Conservation (phyloP, 2,113 vertebrate species). For the Cervus canadensis region DNA sequence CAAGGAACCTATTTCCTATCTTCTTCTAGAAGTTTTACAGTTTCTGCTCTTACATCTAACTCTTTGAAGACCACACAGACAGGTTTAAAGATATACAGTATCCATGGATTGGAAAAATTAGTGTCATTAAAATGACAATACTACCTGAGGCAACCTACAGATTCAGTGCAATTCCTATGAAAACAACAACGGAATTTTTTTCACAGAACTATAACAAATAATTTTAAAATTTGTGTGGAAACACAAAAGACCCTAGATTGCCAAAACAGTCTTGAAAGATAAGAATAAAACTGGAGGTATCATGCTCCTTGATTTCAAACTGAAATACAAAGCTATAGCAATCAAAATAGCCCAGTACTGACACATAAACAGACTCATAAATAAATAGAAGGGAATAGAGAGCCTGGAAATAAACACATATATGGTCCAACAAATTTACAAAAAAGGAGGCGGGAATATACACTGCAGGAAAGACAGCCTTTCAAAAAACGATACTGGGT, state of each 20-base stretch:
- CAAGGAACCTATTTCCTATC: background rate
- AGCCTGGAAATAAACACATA: background rate
- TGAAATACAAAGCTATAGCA: background rate
- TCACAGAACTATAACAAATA: background rate
- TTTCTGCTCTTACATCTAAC: background rate
- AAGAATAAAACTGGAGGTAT: background rate
- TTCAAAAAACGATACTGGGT: background rate
- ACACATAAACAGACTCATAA: background rate
- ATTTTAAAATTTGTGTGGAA: background rate
- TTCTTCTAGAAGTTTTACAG: background rate
- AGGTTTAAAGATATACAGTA: background rate
- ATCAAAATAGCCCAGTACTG: background rate
- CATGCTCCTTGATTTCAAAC: background rate
- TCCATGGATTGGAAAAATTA: background rate
- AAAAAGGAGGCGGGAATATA: background rate
- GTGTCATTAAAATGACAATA: background rate
- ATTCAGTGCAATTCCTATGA: background rate
- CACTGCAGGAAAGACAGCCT: background rate
- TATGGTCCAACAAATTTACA: background rate
- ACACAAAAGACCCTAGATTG: background rate
- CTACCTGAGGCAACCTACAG: background rate
- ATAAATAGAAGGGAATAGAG: background rate
- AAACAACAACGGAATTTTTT: background rate
- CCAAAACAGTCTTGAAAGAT: background rate
- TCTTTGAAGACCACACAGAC: background rate